A percentile compares a stretch with the other conserved stretches of the same genome.
phyloP scores from a whole-genome alignment of 2,888 invertebrate species.

The Eristalis tenax region DNA sequence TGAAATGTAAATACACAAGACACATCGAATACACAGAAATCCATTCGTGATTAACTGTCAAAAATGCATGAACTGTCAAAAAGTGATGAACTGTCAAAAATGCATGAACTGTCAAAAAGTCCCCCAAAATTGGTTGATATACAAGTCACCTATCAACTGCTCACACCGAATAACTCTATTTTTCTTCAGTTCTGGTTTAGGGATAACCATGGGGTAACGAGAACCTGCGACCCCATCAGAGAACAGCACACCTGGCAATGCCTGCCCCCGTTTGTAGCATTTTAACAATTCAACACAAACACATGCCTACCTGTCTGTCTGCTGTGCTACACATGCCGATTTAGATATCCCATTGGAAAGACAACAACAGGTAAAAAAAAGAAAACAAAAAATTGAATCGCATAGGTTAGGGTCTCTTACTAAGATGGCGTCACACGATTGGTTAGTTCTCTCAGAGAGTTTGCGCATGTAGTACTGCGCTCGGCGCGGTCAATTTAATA shows the following conservation, averaged over 20 bases:
- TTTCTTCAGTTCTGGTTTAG: too few relatives aligned
- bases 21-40: too few relatives aligned
- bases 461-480: conserved; percentile 77
- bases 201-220: too few relatives aligned
- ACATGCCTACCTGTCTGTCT: not conserved
- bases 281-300: not conserved
- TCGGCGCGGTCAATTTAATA: conserved; percentile 74
- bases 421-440: conserved; percentile 80
- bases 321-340: conserved; percentile 17
- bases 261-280: not conserved
- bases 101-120: too few relatives aligned
- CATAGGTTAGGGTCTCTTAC: conserved; percentile 70
- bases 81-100: too few relatives aligned
- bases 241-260: conserved; percentile 14
- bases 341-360: conserved; percentile 49
- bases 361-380: conserved; percentile 54
- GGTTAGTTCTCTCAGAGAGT: conserved; percentile 80
- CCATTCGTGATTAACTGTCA: too few relatives aligned
- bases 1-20: too few relatives aligned
- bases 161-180: too few relatives aligned
- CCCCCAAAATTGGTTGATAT: too few relatives aligned
- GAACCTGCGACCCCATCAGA: not conserved
- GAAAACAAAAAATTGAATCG: conserved; percentile 17
- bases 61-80: too few relatives aligned
- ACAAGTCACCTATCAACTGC: too few relatives aligned